Evolutionary conservation across 2,113 vertebrate species (phyloP).

Genomic region (Menura novaehollandiae): DNA sequence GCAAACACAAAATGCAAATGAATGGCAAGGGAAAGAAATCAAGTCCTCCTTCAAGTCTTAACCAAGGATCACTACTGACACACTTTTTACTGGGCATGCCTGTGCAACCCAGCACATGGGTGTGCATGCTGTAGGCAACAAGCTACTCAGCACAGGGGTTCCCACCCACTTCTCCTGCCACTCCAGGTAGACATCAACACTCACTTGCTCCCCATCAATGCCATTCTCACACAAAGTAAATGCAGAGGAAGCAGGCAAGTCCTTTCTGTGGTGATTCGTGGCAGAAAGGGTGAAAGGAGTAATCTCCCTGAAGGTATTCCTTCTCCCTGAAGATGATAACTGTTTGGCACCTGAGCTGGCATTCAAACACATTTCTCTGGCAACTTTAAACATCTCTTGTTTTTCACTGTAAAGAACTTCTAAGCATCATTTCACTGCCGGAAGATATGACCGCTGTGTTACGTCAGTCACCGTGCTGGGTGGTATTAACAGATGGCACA

Average conservation of each 20-base stretch:
- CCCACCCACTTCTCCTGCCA: background rate
- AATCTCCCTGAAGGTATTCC: background rate
- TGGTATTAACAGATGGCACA: background rate
- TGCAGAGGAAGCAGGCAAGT: background rate
- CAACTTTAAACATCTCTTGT: background rate
- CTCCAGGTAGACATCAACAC: background rate
- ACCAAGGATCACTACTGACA: background rate
- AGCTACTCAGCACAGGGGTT: background rate
- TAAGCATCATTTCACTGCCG: background rate
- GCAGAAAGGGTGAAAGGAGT: background rate
- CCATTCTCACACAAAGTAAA: background rate
- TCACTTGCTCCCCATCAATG: background rate
- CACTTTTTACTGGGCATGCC: background rate
- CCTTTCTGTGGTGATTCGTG: background rate
- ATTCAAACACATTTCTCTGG: background rate
- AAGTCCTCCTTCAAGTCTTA: background rate
- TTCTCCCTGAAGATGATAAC: background rate
- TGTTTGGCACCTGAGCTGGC: background rate
- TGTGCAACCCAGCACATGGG: background rate
- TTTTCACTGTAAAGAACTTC: background rate
- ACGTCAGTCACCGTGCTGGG: accelerated
- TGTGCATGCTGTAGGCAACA: background rate
- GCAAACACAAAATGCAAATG: background rate
- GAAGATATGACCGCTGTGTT: background rate
- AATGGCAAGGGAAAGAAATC: background rate